Conservation (phyloP, 2,113 vertebrate genomes). For the Parus major region DNA sequence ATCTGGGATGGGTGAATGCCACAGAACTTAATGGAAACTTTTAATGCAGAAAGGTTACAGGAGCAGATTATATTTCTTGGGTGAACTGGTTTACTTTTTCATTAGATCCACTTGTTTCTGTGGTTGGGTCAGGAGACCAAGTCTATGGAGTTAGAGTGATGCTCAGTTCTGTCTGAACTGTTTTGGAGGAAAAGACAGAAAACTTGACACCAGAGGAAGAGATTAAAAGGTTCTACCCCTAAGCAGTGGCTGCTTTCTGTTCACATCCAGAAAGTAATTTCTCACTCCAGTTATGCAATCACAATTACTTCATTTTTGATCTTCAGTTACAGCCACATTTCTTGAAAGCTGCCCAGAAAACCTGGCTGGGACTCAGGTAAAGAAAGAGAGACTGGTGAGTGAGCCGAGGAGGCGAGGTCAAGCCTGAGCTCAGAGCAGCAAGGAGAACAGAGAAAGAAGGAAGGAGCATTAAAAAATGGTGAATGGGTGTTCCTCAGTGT, state of each 20-base stretch:
- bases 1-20: slow-evolving; percentile 35
- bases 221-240: background rate
- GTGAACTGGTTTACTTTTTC: slow-evolving; percentile 34
- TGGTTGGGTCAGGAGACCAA: background rate
- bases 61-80: slow-evolving; percentile 23
- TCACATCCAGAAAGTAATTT: slow-evolving; percentile 11
- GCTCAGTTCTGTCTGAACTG: background rate
- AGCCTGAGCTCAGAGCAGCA: background rate
- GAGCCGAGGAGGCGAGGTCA: background rate
- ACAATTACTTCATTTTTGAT: slow-evolving; percentile 33
- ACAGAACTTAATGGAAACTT: slow-evolving; percentile 50
- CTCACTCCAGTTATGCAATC: slow-evolving; percentile 18
- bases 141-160: background rate
- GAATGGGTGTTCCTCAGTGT: background rate
- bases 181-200: background rate
- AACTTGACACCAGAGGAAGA: background rate
- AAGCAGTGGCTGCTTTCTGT: background rate
- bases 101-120: slow-evolving; percentile 18
- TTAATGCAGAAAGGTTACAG: slow-evolving; percentile 1
- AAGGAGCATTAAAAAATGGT: background rate
- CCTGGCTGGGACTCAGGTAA: slow-evolving; percentile 14
- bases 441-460: background rate
- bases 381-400: background rate
- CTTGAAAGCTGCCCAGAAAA: slow-evolving; percentile 49
- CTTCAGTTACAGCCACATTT: background rate